Percentiles rank a stretch among this genome's conserved stretches.
Evolutionary conservation across 1,140 invertebrate genomes (phyloP).

Genomic region (Penaeus chinensis): DNA sequence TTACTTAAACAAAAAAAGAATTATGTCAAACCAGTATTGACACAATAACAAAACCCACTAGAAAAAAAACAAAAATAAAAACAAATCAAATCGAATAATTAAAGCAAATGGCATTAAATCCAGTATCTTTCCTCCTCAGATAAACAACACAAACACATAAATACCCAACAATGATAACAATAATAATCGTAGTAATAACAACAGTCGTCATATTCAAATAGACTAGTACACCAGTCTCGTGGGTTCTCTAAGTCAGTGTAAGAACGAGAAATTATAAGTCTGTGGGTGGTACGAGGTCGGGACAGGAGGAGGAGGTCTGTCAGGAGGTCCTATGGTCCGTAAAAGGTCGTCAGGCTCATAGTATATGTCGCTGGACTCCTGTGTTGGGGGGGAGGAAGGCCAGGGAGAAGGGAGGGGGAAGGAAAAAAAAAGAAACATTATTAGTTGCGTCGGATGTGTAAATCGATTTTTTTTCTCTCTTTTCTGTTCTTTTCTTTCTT

Average conservation of each 20-base stretch:
- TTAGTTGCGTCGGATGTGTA: no score
- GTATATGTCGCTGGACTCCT: constrained; percentile 53
- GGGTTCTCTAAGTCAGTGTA: constrained; percentile 30
- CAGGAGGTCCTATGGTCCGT: constrained; percentile 28
- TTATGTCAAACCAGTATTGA: no score
- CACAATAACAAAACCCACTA: no score
- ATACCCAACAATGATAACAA: neutral
- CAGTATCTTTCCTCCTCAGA: no score
- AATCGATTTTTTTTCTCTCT: no score
- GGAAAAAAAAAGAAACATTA: no score
- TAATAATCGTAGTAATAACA: neutral
- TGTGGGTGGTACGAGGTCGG: constrained; percentile 43
- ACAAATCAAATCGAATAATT: no score
- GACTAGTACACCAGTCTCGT: neutral
- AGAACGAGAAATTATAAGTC: constrained; percentile 50
- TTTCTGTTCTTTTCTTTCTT: no score
- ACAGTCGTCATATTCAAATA: neutral
- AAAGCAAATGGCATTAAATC: no score
- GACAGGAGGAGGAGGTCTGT: constrained; percentile 47
- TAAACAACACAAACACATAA: no score
- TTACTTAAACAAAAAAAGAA: no score
- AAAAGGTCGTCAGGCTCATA: constrained; percentile 54
- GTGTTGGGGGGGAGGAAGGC: constrained; percentile 22
- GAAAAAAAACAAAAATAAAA: no score
- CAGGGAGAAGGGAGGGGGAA: neutral